Percentiles rank a stretch among this genome's conserved stretches.
Conservation (phyloP, 1,140 invertebrate species). For the Nasonia longicornis region DNA sequence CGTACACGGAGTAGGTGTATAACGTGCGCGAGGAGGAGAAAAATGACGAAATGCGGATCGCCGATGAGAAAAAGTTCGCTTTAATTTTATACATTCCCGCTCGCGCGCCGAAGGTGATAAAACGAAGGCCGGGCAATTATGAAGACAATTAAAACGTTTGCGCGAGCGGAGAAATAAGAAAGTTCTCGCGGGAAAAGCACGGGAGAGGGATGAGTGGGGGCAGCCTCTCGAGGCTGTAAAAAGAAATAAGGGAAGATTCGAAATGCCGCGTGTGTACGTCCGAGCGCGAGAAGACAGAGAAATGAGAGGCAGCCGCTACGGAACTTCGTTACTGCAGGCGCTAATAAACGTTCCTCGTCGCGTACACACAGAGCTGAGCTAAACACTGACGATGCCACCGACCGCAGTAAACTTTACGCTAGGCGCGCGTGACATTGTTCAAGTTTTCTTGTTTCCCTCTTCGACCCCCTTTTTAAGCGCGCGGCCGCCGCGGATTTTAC, state of each 20-base stretch:
- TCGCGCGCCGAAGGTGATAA: background rate
- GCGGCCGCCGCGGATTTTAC: background rate
- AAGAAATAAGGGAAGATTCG: background rate
- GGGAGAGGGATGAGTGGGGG: background rate
- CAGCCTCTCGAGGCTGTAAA: background rate
- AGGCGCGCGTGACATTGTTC: constrained; percentile 20
- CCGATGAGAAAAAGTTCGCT: background rate
- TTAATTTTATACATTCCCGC: too few relatives aligned
- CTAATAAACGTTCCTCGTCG: constrained; percentile 32
- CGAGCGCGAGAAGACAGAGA: background rate
- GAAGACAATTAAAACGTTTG: background rate
- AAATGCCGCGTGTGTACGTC: background rate
- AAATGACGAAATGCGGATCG: background rate
- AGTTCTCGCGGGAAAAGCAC: background rate
- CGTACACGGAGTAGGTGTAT: too few relatives aligned
- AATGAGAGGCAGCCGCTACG: background rate
- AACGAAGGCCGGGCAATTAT: too few relatives aligned
- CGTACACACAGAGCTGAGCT: background rate
- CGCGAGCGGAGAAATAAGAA: background rate
- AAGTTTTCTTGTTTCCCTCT: constrained; percentile 17
- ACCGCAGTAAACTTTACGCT: background rate
- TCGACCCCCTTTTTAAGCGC: background rate
- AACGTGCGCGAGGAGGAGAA: background rate
- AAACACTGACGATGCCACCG: background rate
- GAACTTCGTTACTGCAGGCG: constrained; percentile 24